These are phyloP conservation scores for Plumapathes pennacea DNA, from an alignment of 92 coral and sea anemone species.

Conservation along the genomic window DNA sequence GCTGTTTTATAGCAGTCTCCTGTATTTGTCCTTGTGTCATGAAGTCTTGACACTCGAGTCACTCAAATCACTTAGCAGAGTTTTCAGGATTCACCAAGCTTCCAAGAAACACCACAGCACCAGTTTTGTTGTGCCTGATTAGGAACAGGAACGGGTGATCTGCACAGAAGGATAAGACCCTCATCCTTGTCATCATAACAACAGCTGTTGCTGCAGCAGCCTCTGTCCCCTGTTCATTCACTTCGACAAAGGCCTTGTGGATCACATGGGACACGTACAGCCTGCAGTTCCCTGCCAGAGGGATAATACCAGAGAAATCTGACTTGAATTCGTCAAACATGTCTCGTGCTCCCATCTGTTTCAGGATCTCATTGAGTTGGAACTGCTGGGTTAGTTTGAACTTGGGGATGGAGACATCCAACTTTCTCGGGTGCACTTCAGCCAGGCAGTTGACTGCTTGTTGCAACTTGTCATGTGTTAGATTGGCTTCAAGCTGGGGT, in stretches of 20 bases:
- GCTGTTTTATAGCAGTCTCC: no score
- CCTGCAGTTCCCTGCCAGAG: slow-evolving; percentile 45
- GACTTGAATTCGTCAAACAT: slow-evolving; percentile 67
- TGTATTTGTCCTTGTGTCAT: no score
- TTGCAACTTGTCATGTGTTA: slow-evolving; percentile 42
- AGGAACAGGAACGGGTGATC: slow-evolving; percentile 88
- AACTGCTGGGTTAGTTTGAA: slow-evolving; percentile 69
- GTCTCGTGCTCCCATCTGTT: slow-evolving; percentile 60
- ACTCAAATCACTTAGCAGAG: neutral
- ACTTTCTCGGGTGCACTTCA: slow-evolving; percentile 33
- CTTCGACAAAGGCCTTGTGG: slow-evolving; percentile 95
- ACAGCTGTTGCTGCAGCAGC: slow-evolving; percentile 89
- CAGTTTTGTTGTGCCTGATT: slow-evolving; percentile 59
- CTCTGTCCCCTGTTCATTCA: slow-evolving; percentile 90
- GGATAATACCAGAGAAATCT: slow-evolving; percentile 65
- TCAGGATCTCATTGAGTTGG: slow-evolving; percentile 45
- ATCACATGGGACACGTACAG: slow-evolving; percentile 67
- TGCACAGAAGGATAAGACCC: slow-evolving; percentile 51
- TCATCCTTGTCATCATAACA: slow-evolving; percentile 39
- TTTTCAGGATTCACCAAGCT: slow-evolving; percentile 63
- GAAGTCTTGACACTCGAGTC: neutral
- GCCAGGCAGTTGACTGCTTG: slow-evolving; percentile 23
- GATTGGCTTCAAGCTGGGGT: slow-evolving; percentile 54
- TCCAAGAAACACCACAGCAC: slow-evolving; percentile 72
- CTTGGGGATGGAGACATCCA: slow-evolving; percentile 79